Evolutionary conservation across 2,113 vertebrate genomes (phyloP).

Genomic region (Pituophis catenifer): DNA sequence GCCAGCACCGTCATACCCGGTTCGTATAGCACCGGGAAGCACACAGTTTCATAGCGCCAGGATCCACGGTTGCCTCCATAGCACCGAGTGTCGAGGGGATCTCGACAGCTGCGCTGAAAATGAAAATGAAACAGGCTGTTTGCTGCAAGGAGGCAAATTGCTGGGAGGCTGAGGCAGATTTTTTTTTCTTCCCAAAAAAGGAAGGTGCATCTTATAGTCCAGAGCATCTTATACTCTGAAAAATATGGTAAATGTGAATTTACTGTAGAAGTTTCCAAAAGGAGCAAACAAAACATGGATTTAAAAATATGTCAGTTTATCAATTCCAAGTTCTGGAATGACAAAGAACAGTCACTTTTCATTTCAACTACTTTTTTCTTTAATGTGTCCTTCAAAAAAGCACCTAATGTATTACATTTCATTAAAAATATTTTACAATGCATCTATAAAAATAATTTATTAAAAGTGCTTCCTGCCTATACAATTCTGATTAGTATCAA

Average conservation of each 20-base stretch:
- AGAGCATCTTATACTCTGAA: too few relatives aligned
- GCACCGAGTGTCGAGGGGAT: too few relatives aligned
- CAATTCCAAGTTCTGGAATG: not conserved
- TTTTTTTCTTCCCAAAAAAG: too few relatives aligned
- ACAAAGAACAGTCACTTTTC: not conserved
- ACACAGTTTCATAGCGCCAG: too few relatives aligned
- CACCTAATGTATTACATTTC: accelerated
- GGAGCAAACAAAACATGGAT: accelerated
- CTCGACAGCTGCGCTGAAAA: too few relatives aligned
- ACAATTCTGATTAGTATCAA: not conserved
- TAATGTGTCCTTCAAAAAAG: accelerated
- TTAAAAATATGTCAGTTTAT: not conserved
- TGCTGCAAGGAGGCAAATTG: too few relatives aligned
- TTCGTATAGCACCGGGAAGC: too few relatives aligned
- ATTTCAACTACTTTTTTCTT: not conserved
- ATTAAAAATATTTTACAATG: not conserved
- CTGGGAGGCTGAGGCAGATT: too few relatives aligned
- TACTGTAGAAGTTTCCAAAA: not conserved
- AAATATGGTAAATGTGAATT: not conserved
- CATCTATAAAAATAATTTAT: not conserved
- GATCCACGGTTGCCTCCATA: too few relatives aligned
- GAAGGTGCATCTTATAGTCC: too few relatives aligned
- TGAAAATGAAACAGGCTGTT: too few relatives aligned
- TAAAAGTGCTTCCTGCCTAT: not conserved
- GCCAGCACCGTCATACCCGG: too few relatives aligned